These are phyloP conservation scores for Plagodis dolabraria DNA, from an alignment of 2,888 invertebrate species.

Conservation along the genomic window DNA sequence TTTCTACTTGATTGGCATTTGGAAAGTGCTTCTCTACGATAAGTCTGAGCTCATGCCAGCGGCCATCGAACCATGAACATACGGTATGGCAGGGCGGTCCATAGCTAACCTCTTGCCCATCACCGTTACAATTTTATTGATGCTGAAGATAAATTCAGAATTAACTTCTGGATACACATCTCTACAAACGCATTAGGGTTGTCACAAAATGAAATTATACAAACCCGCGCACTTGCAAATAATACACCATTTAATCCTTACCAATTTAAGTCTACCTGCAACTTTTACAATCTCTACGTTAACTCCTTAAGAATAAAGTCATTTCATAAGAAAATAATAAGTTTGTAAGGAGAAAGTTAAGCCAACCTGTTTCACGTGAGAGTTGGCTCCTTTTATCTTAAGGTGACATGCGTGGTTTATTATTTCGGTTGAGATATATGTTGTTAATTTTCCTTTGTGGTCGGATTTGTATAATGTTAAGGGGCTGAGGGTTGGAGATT, in stretches of 20 bases:
- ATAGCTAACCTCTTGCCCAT: no score
- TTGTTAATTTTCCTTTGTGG: conserved; percentile 56
- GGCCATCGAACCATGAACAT: no score
- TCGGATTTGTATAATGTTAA: conserved; percentile 38
- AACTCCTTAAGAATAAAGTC: conserved; percentile 31
- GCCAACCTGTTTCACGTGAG: conserved; percentile 73
- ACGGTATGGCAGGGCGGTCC: no score
- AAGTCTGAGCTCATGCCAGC: background rate
- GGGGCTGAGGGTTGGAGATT: conserved; percentile 21
- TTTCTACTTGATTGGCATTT: no score
- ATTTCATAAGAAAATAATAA: background rate
- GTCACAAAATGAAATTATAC: conserved; percentile 79
- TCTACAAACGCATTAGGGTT: conserved; percentile 67
- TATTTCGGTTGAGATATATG: conserved; percentile 75
- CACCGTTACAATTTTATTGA: no score
- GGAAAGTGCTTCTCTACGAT: no score
- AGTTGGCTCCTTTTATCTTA: conserved; percentile 79
- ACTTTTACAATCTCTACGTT: conserved; percentile 31
- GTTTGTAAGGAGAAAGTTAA: conserved; percentile 44
- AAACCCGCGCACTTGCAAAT: conserved; percentile 72
- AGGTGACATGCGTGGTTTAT: conserved; percentile 78
- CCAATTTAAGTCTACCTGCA: conserved; percentile 38
- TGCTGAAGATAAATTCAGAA: no score
- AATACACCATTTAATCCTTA: conserved; percentile 72
- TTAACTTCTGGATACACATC: conserved; percentile 38